Evolutionary conservation across 2,888 invertebrate genomes (phyloP).

Genomic region (Heliconius sara): DNA sequence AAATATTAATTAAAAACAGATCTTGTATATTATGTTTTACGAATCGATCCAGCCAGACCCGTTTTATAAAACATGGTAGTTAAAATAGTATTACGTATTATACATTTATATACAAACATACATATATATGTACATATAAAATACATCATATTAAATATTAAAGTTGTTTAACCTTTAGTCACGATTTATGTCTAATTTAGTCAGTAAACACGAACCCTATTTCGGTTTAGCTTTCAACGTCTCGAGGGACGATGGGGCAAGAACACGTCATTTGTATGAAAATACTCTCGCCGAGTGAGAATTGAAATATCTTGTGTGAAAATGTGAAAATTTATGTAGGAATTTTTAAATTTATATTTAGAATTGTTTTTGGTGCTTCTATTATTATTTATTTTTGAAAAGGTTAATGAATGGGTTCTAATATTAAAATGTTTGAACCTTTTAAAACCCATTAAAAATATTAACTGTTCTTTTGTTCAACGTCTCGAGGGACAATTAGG

Average conservation of each 20-base stretch:
- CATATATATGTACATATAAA: not conserved
- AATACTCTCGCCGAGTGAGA: slow-evolving; percentile 1
- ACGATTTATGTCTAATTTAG: slow-evolving; percentile 27
- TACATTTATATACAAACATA: not conserved
- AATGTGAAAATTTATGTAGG: slow-evolving; percentile 13
- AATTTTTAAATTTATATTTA: not conserved
- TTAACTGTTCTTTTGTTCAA: not conserved
- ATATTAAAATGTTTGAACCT: not conserved
- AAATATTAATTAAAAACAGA: too few relatives aligned
- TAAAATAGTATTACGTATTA: too few relatives aligned
- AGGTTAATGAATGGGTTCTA: not conserved
- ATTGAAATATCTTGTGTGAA: slow-evolving; percentile 13
- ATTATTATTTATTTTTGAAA: not conserved
- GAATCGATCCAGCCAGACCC: too few relatives aligned
- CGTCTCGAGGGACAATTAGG: slow-evolving; percentile 28
- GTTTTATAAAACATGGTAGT: too few relatives aligned
- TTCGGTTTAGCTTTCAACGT: slow-evolving; percentile 28
- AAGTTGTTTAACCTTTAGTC: slow-evolving; percentile 23
- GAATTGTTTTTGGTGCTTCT: not conserved
- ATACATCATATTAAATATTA: slow-evolving; percentile 6
- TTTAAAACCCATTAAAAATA: too few relatives aligned
- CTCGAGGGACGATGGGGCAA: slow-evolving; percentile 27
- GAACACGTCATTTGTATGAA: slow-evolving; percentile 23
- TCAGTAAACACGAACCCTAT: slow-evolving; percentile 24
- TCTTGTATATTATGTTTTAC: too few relatives aligned